A percentile compares a stretch with the other conserved stretches of the same genome.
These are phyloP conservation scores for Idris sp. DNA, from an alignment of 1,140 invertebrate species.

Conservation along the genomic window DNA sequence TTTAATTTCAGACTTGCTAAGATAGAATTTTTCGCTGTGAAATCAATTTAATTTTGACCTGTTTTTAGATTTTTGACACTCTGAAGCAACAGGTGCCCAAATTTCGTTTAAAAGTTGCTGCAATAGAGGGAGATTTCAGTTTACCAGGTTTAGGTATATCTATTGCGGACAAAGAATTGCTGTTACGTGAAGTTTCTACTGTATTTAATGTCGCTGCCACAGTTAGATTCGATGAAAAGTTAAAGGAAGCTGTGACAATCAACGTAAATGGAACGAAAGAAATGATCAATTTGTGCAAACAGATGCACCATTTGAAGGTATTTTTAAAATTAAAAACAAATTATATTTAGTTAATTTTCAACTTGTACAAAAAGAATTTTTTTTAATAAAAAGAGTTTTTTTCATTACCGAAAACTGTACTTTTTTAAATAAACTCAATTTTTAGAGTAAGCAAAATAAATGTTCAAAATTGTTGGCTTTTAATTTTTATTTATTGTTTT, in stretches of 20 bases:
- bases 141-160: conserved; percentile 82
- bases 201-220: conserved; percentile 93
- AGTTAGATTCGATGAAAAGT: conserved; percentile 90
- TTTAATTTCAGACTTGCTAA: no score
- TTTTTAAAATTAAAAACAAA: neutral
- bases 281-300: conserved; percentile 79
- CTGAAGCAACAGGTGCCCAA: conserved; percentile 72
- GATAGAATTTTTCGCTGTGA: no score
- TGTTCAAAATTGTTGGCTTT: no score
- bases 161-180: conserved; percentile 78
- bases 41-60: no score
- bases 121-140: conserved; percentile 82
- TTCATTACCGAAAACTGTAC: conserved; percentile 22
- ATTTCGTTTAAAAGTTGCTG: conserved; percentile 79
- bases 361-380: neutral
- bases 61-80: conserved; percentile 69
- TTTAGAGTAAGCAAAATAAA: no score
- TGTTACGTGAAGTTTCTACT: conserved; percentile 83
- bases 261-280: conserved; percentile 81
- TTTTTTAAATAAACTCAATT: no score
- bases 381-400: conserved; percentile 5
- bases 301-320: conserved; percentile 82
- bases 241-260: conserved; percentile 82
- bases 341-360: conserved; percentile 3
- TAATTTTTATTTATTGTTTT: conserved; percentile 30